These are phyloP conservation scores for Gymnarchus niloticus DNA, from an alignment of 2,113 vertebrate genomes.

Conservation along the genomic window DNA sequence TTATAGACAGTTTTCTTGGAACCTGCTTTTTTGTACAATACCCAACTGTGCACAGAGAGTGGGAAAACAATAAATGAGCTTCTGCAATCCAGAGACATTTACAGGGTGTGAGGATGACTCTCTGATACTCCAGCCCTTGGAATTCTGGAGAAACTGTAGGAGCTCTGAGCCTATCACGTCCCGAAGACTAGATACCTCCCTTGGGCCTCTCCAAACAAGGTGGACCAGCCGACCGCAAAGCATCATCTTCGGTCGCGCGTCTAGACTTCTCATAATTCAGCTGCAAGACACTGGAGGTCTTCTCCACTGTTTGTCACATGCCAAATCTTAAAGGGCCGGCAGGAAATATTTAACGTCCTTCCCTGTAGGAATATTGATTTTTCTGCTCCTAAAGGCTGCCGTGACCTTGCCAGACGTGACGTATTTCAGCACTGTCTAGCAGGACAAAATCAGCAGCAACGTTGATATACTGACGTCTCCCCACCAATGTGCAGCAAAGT, in stretches of 20 bases:
- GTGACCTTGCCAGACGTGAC: conserved; percentile 29
- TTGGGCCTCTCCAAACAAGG: not conserved
- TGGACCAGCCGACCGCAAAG: too few species aligned
- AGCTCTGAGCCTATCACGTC: too few species aligned
- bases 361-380: conserved; percentile 24
- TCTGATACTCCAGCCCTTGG: not conserved
- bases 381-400: conserved; percentile 1
- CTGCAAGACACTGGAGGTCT: not conserved
- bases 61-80: too few species aligned
- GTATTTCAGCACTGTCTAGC: conserved; percentile 20
- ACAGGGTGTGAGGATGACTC: not conserved
- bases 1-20: not conserved
- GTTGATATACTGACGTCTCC: conserved; percentile 5
- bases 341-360: conserved; percentile 27
- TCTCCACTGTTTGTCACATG: conserved; percentile 10
- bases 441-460: not conserved
- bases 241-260: not conserved
- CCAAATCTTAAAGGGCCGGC: conserved; percentile 10
- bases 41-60: not conserved
- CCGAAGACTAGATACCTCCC: not conserved
- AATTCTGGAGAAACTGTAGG: not conserved
- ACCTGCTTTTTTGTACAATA: not conserved
- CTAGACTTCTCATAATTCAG: conserved; percentile 17
- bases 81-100: too few species aligned
- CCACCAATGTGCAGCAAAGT: not conserved